Base-by-base conservation (phyloP, 2,888 invertebrate species). In the Cryptus armator region DNA sequence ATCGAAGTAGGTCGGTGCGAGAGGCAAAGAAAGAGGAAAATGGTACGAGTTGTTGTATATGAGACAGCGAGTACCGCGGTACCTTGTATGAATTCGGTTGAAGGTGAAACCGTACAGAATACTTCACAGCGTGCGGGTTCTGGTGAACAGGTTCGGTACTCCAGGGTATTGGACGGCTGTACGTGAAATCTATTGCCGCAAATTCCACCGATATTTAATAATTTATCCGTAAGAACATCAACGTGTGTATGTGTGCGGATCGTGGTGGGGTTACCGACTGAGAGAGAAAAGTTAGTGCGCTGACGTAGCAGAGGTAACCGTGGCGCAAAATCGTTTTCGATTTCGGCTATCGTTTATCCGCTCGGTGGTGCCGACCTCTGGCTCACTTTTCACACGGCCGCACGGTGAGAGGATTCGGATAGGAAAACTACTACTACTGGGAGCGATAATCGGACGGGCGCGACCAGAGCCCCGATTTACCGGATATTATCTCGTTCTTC, bases 401-500 rank as follows among this genome's bases (percentile, higher is more conserved):
- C 59, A 51, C n/a, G 75, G 44, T 37, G 59, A 53, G 80, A 72
- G 67, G 59, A 71, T 78, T 78, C 72, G 70, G 77, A 51, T 70
- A 67, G 29, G 46, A 48, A 68, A 80, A 76, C 78, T 74, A 74
- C 78, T 68, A 53, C 24, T 56, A 70, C 48, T 14, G 29, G 80
- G 56, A 76, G 67, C 84, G 85, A 86, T 86, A 87, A 87, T 87
- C 79, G 85, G 82, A 66, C 81, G 78, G 84, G 64, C 78, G 86
- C 86, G 90, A 88, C 88, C 86, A 86, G 89, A 89, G 86, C 75
- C 70, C 64, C 88, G 89, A 90, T 91, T 91, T 89, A 90, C 87
- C 84, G 89, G 87, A 91, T 89, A 91, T 91, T 91, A 91, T 91
- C 90, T 87, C 86, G 87, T 84, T 89, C 88, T 90, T 90, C 90